A percentile compares a stretch with the other conserved stretches of the same genome.
Evolutionary conservation across 2,888 invertebrate genomes (phyloP).

Genomic region (Argyresthia albistria): DNA sequence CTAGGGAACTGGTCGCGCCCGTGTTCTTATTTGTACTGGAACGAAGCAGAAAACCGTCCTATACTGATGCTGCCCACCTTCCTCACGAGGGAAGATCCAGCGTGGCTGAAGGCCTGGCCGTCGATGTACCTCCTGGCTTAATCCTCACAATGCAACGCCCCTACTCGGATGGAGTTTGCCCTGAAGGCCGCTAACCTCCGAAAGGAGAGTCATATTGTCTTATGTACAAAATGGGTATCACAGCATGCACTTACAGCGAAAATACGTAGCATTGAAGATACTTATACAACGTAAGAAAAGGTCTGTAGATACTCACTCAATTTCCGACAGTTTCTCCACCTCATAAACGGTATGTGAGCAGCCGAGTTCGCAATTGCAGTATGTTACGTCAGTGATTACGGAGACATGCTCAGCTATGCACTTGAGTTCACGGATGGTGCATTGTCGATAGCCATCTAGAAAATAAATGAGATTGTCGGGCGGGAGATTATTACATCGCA

Average conservation of each 20-base stretch:
- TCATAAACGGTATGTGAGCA: slow-evolving; percentile 84
- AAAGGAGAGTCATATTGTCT: too few species aligned
- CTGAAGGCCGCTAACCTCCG: too few species aligned
- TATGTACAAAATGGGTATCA: too few species aligned
- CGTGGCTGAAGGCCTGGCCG: too few species aligned
- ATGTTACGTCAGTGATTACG: slow-evolving; percentile 71
- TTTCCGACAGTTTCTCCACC: slow-evolving; percentile 79
- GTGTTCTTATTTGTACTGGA: slow-evolving; percentile 28
- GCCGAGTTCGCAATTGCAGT: slow-evolving; percentile 79
- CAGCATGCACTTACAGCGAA: too few species aligned
- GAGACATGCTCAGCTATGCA: slow-evolving; percentile 70
- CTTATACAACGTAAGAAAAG: too few species aligned
- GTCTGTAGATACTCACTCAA: slow-evolving; percentile 51
- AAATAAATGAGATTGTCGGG: neutral
- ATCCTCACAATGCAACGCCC: too few species aligned
- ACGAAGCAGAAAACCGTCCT: slow-evolving; percentile 4
- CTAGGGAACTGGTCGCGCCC: slow-evolving; percentile 42
- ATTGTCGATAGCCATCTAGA: slow-evolving; percentile 70
- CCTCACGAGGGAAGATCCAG: too few species aligned
- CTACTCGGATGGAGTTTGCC: too few species aligned
- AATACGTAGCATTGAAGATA: too few species aligned
- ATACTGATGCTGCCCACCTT: too few species aligned
- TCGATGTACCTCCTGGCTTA: too few species aligned
- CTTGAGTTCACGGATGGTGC: slow-evolving; percentile 69
- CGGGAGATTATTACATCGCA: neutral